phyloP scores from a whole-genome alignment of 2,888 invertebrate genomes.

The Tinea pellionella region DNA sequence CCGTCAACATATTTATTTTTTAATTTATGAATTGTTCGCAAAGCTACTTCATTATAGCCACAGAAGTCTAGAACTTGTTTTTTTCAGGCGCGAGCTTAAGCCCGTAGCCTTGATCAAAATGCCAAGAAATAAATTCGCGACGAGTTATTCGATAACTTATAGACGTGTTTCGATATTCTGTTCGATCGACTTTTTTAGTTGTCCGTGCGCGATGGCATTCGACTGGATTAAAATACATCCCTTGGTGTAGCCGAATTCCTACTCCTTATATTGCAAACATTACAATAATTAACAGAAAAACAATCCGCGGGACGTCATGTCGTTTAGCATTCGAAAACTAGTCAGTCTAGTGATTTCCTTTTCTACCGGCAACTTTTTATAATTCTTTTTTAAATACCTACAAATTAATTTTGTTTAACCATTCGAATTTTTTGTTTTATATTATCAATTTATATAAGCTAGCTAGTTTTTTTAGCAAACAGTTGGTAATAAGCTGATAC shows the following conservation, averaged over 20 bases:
- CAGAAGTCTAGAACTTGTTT: slow-evolving; percentile 36
- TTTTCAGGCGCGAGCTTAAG: slow-evolving; percentile 26
- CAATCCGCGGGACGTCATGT: not conserved
- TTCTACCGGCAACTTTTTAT: not conserved
- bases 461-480: not conserved
- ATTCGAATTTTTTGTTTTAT: not conserved
- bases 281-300: slow-evolving; percentile 23
- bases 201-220: slow-evolving; percentile 21
- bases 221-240: slow-evolving; percentile 6
- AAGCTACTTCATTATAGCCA: slow-evolving; percentile 42
- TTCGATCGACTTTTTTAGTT: slow-evolving; percentile 52
- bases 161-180: slow-evolving; percentile 29
- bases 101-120: slow-evolving; percentile 46
- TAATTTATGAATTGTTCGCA: slow-evolving; percentile 44
- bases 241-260: slow-evolving; percentile 37
- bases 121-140: slow-evolving; percentile 47
- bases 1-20: slow-evolving; percentile 54
- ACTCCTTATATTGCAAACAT: slow-evolving; percentile 54
- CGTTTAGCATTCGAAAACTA: slow-evolving; percentile 10
- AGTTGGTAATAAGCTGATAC: not conserved
- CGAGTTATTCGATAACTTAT: slow-evolving; percentile 42
- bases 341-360: slow-evolving; percentile 1
- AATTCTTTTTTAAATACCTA: not conserved
- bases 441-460: not conserved
- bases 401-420: not conserved